phyloP scores from a whole-genome alignment of 2,113 vertebrate genomes.

The Sceloporus tristichus region DNA sequence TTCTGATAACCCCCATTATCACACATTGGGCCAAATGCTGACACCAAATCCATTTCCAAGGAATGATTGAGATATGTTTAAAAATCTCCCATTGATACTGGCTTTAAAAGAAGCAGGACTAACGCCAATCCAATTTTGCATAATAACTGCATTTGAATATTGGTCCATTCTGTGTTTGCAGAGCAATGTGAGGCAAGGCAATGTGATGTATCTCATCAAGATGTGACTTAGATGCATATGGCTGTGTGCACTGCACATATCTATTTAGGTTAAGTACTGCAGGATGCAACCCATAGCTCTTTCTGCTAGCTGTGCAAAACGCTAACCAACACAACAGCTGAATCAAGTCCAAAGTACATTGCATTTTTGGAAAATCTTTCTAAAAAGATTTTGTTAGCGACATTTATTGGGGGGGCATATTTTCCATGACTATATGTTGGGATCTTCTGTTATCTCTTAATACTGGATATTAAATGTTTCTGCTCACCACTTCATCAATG shows the following conservation, averaged over 20 bases:
- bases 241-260: background rate
- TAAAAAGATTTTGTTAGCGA: background rate
- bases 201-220: background rate
- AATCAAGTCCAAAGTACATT: too few species aligned
- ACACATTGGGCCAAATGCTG: background rate
- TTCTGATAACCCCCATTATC: background rate
- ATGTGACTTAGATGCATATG: background rate
- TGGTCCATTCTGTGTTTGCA: background rate
- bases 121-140: background rate
- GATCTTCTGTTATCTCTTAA: background rate
- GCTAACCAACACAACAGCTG: background rate
- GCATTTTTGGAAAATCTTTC: background rate
- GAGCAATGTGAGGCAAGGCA: background rate
- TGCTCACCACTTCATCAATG: background rate
- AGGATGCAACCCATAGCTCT: background rate
- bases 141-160: background rate
- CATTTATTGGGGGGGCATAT: background rate
- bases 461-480: background rate
- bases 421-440: background rate
- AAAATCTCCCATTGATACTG: background rate
- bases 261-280: background rate
- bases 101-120: background rate
- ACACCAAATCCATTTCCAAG: background rate
- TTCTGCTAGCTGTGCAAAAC: background rate
- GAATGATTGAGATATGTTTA: background rate